Base-by-base conservation (phyloP, 2,113 vertebrate species). In the Boleophthalmus pectinirostris region DNA sequence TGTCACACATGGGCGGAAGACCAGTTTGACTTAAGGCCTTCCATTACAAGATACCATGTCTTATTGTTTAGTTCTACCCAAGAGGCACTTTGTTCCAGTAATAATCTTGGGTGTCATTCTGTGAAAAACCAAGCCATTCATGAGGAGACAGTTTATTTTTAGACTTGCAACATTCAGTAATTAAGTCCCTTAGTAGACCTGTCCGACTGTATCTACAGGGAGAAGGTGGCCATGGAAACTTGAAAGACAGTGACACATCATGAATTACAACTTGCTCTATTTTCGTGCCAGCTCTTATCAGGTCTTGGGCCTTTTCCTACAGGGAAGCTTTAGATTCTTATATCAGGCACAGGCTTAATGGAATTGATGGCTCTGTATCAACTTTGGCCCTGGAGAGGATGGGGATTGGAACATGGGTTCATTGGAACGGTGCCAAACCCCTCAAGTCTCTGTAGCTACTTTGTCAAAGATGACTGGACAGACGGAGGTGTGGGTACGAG, bases 331-430 rank as follows among this genome's bases (percentile, higher is more conserved):
- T 88, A 83, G 87, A 82, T 82, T 75, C 45, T 60, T 89, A 79
- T 81, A 86, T 88, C 86, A 78, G 77, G 78, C 80, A 80, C 84
- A 80, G 79, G 72, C 87, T 88, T 90, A 92, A 91, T 93, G 88
- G 87, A 91, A 90, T 83, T 86, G 87, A 91, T 93, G 93, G 91
- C 90, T 89, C 84, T 63, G 85, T 84, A 85, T 91, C 89, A 93
- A 91, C 76, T 86, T 78, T 80, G 79, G 84, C 76, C 77, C 73
- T 66, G 72, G 65, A 61, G 81, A 79, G 69, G 49, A 10, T 65
- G 47, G 14, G 72, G 70, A 82, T 65, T 72, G 79, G 73, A 72
- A 72, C 25, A 51, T 51, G 46, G 74, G 70, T 56, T 79, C 75
- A 29, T 61, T 85, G 82, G 76, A 88, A 58, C 70, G 33, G 33